Evolutionary conservation across 2,888 invertebrate species (phyloP).

Genomic region (Vanessa cardui): DNA sequence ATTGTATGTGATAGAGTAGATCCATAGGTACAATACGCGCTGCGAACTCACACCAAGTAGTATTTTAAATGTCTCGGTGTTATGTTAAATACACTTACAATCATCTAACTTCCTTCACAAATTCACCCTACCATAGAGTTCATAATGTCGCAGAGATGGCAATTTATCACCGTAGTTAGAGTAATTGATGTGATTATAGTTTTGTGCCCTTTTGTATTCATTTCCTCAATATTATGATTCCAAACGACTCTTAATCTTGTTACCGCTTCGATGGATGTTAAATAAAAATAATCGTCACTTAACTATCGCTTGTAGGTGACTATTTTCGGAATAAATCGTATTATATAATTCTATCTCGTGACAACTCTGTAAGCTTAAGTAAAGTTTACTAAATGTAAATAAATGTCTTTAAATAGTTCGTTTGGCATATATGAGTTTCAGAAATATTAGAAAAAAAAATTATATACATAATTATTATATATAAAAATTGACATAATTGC

Average conservation of each 20-base stretch:
- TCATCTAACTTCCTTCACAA: constrained; percentile 46
- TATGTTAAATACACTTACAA: constrained; percentile 43
- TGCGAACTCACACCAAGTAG: constrained; percentile 64
- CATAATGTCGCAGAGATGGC: constrained; percentile 41
- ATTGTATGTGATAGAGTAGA: constrained; percentile 66
- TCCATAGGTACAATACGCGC: constrained; percentile 56
- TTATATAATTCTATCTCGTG: constrained; percentile 50
- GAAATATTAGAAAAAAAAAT: constrained; percentile 42
- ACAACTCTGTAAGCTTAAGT: constrained; percentile 67
- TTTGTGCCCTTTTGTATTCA: constrained; percentile 54
- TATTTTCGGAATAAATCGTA: constrained; percentile 48
- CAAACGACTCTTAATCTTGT: constrained; percentile 63
- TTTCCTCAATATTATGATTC: constrained; percentile 50
- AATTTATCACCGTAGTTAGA: constrained; percentile 66
- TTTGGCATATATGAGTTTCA: constrained; percentile 58
- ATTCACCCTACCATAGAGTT: constrained; percentile 18
- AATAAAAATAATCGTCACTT: constrained; percentile 64
- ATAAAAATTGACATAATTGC: constrained; percentile 46
- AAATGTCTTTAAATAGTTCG: constrained; percentile 54
- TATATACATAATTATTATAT: constrained; percentile 24
- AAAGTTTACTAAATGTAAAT: constrained; percentile 72
- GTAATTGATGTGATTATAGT: constrained; percentile 72
- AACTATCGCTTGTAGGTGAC: constrained; percentile 75
- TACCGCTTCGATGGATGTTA: constrained; percentile 72
- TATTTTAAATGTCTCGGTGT: constrained; percentile 54